Conservation (phyloP, 2,113 vertebrate genomes). For the Nipponia nippon region DNA sequence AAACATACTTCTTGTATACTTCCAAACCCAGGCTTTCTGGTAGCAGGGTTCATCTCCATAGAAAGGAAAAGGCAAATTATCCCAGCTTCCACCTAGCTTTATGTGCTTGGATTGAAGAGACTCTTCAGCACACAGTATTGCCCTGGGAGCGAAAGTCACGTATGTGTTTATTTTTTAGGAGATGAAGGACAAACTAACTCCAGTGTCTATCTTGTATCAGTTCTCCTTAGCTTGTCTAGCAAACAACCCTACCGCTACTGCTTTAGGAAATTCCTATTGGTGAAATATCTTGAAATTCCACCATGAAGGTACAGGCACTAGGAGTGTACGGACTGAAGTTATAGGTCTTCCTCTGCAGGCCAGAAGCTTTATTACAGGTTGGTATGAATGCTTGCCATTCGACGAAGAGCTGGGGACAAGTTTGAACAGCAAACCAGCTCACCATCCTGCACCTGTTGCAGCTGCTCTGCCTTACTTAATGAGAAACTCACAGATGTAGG, state of each 20-base stretch:
- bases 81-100: background rate
- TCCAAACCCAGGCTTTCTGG: background rate
- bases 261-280: background rate
- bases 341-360: background rate
- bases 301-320: rapidly evolving
- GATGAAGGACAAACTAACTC: background rate
- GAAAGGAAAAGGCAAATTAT: background rate
- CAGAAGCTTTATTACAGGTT: background rate
- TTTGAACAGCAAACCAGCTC: background rate
- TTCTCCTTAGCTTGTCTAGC: background rate
- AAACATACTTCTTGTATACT: background rate
- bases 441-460: background rate
- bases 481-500: background rate
- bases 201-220: background rate
- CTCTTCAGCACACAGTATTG: background rate
- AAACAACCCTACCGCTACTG: background rate
- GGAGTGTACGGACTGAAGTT: background rate
- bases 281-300: background rate
- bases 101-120: background rate
- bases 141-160: background rate
- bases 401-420: background rate
- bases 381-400: rapidly evolving
- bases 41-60: background rate
- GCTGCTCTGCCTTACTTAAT: background rate
- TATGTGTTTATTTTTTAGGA: background rate